Conservation (phyloP, 2,888 invertebrate species). For the Trilocha varians region DNA sequence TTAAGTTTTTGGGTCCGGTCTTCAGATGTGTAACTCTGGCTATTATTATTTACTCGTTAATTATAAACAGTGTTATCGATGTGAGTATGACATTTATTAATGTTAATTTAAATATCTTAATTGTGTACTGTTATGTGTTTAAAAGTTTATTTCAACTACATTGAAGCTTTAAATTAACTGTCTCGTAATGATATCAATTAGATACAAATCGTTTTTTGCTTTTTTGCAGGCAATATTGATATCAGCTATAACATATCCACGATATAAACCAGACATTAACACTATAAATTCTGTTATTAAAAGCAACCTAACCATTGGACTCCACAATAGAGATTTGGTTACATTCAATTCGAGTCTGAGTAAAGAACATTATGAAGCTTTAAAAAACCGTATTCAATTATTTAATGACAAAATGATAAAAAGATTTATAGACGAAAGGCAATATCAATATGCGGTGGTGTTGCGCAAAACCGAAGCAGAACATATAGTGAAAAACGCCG, state of each 20-base stretch:
- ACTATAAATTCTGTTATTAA: constrained; percentile 30
- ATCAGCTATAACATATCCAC: constrained; percentile 53
- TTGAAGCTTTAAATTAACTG: too few species aligned
- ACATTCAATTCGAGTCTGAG: constrained; percentile 43
- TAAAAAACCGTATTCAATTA: constrained; percentile 42
- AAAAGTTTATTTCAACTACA: neutral
- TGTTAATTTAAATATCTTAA: neutral
- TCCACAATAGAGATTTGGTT: constrained; percentile 44
- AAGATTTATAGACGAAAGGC: constrained; percentile 42
- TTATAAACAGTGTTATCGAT: constrained; percentile 58
- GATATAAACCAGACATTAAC: constrained; percentile 44
- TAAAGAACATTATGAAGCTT: constrained; percentile 20
- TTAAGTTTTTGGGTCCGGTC: constrained; percentile 45
- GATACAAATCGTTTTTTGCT: too few species aligned
- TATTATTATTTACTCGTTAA: constrained; percentile 51
- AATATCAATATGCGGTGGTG: constrained; percentile 60
- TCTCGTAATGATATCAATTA: too few species aligned
- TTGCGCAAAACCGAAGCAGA: constrained; percentile 56
- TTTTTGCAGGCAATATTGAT: constrained; percentile 55
- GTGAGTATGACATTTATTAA: constrained; percentile 41
- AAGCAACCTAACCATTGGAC: constrained; percentile 46
- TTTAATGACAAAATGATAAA: constrained; percentile 50
- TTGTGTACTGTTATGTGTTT: neutral
- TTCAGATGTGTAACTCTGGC: constrained; percentile 43
- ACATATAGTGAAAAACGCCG: constrained; percentile 35